Conservation (phyloP, 2,113 vertebrate genomes). For the Chunga burmeisteri region DNA sequence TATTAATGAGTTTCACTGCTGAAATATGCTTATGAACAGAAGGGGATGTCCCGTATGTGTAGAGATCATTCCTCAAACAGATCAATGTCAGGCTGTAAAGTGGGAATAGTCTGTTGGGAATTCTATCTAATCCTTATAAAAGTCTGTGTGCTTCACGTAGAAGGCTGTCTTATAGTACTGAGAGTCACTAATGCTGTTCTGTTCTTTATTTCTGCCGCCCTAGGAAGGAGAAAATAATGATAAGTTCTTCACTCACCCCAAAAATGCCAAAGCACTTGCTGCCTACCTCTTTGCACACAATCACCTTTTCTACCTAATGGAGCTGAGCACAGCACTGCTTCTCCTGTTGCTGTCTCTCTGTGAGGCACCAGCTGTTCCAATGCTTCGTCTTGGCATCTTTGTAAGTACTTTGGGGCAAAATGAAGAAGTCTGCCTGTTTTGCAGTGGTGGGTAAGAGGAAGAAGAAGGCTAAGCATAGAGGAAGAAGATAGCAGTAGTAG, state of each 20-base stretch:
- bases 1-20: neutral
- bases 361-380: slow-evolving; percentile 92
- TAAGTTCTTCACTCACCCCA: slow-evolving; percentile 97
- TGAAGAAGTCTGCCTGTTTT: neutral
- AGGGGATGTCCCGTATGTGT: neutral
- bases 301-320: slow-evolving; percentile 97
- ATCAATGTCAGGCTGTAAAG: neutral
- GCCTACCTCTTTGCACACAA: slow-evolving; percentile 98
- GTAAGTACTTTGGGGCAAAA: slow-evolving; percentile 67
- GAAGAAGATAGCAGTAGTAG: neutral
- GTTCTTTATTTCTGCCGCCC: neutral
- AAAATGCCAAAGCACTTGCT: slow-evolving; percentile 86
- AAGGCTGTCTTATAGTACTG: neutral
- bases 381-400: slow-evolving; percentile 91
- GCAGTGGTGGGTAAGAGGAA: neutral
- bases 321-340: slow-evolving; percentile 88
- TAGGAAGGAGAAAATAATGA: slow-evolving; percentile 99
- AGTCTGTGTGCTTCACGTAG: neutral
- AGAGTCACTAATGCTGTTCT: neutral
- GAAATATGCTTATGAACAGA: neutral
- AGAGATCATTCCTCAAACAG: neutral
- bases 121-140: neutral
- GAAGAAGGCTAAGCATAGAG: neutral
- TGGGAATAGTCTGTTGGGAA: neutral
- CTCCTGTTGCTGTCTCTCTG: slow-evolving; percentile 93